Conservation (phyloP, 2,113 vertebrate genomes). For the Diadophis punctatus region DNA sequence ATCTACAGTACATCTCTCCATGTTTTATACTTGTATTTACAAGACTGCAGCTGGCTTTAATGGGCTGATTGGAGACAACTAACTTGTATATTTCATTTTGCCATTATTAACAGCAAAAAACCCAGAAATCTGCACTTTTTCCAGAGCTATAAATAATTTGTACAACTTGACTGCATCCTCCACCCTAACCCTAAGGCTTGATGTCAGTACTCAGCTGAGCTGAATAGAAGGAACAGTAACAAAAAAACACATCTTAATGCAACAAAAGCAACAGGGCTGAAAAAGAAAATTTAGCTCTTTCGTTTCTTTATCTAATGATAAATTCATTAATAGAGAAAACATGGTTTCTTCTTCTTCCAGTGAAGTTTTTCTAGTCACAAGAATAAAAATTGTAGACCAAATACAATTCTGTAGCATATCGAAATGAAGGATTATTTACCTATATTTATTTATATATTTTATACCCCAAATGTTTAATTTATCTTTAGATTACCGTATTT, state of each 20-base stretch:
- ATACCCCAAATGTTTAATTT: background rate
- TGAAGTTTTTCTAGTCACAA: background rate
- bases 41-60: background rate
- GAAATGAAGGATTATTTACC: background rate
- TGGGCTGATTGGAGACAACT: background rate
- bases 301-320: background rate
- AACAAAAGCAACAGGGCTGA: conserved; percentile 40
- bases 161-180: conserved; percentile 26
- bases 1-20: background rate
- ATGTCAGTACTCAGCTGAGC: conserved; percentile 17
- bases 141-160: conserved; percentile 51
- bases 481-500: background rate
- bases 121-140: conserved; percentile 45
- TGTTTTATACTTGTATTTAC: conserved; percentile 19
- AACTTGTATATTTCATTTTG: conserved; percentile 43
- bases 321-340: background rate
- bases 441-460: background rate
- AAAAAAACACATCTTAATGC: conserved; percentile 50
- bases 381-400: background rate
- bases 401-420: background rate
- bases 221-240: conserved; percentile 56
- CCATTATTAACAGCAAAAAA: background rate
- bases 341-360: background rate
- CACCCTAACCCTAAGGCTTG: conserved; percentile 22
- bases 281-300: conserved; percentile 3